Conservation (phyloP, 2,888 invertebrate species). For the Trachelus stipa region DNA sequence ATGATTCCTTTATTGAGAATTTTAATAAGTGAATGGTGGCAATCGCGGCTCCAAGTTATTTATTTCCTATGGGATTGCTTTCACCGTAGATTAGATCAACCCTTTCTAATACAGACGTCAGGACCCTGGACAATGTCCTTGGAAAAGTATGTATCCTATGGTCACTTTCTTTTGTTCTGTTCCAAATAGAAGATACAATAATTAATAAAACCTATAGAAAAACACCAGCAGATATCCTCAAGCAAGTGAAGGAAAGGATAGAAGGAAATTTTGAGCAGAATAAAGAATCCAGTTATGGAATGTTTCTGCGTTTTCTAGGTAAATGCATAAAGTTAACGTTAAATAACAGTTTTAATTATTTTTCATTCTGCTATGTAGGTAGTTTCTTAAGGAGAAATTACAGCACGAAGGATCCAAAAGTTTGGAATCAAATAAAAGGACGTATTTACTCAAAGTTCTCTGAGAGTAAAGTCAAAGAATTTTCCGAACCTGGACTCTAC, state of each 20-base stretch:
- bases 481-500: slow-evolving; percentile 70
- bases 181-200: slow-evolving; percentile 8
- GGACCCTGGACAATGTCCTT: slow-evolving; percentile 63
- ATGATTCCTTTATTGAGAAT: slow-evolving; percentile 66
- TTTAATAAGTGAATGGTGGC: slow-evolving; percentile 68
- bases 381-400: slow-evolving; percentile 57
- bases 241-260: slow-evolving; percentile 64
- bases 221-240: slow-evolving; percentile 52
- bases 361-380: slow-evolving; percentile 40
- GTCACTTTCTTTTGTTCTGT: background rate
- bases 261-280: slow-evolving; percentile 40
- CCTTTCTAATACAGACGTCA: slow-evolving; percentile 68
- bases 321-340: slow-evolving; percentile 38
- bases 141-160: slow-evolving; percentile 61
- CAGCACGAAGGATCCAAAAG: slow-evolving; percentile 49
- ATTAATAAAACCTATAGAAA: slow-evolving; percentile 42
- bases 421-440: slow-evolving; percentile 70
- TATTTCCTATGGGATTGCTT: slow-evolving; percentile 72
- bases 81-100: slow-evolving; percentile 70
- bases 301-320: slow-evolving; percentile 68
- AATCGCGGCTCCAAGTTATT: slow-evolving; percentile 67
- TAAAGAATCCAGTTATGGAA: slow-evolving; percentile 67
- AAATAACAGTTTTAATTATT: background rate
- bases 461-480: slow-evolving; percentile 69
- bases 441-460: slow-evolving; percentile 73